Evolutionary conservation across 1,140 invertebrate species (phyloP), one percentile per base, ranked within the genome.

Genomic region (Thaumatotibia leucotreta): DNA sequence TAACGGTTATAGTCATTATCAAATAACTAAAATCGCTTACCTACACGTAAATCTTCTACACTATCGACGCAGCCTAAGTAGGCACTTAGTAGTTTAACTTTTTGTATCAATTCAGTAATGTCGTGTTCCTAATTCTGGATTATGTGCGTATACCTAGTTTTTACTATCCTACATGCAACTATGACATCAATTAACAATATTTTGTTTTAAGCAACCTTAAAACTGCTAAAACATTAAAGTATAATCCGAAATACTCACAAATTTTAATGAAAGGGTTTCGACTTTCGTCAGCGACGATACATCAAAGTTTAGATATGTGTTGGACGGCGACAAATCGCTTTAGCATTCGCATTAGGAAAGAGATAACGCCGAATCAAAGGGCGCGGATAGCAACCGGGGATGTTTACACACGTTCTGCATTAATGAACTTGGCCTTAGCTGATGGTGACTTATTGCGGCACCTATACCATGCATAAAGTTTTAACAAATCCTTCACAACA

Each of bases 251-350:
- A 29, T 6, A 29, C 9, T 6, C 3, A 4, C 61, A 54, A n/a
- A n/a, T 24, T 50, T 20, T 45, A 10, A 23, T 52, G 24, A 11
- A 64, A 64, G 65, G 4, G n/a, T n/a, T n/a, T n/a, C n/a, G 1
- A 67, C 64, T 63, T 61, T 24, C 67, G 64, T 33, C 4, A 14
- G 50, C 67, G 76, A 84, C 10, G 74, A 76, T 86, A 86, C 81
- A 82, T 82, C 74, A 83, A 79, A 80, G 73, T 77, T 79, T 75
- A 81, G 80, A 85, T 85, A 82, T 80, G 68, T 74, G 76, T 79
- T 81, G 77, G 83, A 80, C 77, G 79, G 73, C 77, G 80, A 87
- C 86, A 87, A 86, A 87, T 86, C 79, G 86, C 67, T 86, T 67
- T 79, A 75, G 73, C 77, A 86, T 83, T 86, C 76, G 70, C 77